Conservation (phyloP, 92 coral and sea anemone species). For the Porites evermanni region DNA sequence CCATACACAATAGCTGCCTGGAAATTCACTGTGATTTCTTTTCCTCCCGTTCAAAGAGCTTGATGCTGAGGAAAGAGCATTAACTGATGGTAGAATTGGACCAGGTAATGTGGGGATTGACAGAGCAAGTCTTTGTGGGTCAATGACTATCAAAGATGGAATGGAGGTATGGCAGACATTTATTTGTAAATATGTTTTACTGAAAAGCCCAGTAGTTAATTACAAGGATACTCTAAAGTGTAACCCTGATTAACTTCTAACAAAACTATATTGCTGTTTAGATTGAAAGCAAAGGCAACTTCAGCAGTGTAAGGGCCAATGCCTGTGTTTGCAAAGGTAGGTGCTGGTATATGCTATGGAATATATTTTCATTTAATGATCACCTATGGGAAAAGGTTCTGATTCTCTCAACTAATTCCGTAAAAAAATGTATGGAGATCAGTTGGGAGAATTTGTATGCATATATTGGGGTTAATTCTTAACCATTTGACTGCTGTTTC, state of each 20-base stretch:
- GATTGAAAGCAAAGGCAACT: constrained; percentile 99
- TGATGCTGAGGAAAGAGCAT: constrained; percentile 87
- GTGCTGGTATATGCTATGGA: neutral
- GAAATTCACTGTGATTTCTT: no score
- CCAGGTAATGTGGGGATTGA: constrained; percentile 92
- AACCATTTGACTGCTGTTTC: neutral
- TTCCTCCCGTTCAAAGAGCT: constrained; percentile 33
- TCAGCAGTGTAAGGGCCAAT: constrained; percentile 95
- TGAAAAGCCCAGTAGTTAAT: no score
- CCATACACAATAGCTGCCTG: no score
- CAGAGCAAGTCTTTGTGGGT: constrained; percentile 87
- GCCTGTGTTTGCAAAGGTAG: constrained; percentile 94
- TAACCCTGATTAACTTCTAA: neutral
- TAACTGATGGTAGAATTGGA: constrained; percentile 97
- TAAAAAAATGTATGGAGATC: no score
- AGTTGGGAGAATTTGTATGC: no score
- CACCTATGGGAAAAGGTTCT: no score
- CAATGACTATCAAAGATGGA: constrained; percentile 92
- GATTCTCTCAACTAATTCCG: no score
- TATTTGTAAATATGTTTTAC: no score
- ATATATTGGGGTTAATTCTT: neutral
- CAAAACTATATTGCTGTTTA: constrained; percentile 2
- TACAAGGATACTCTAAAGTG: no score
- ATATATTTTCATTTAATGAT: no score
- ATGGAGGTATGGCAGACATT: constrained; percentile 71